These are phyloP conservation scores for Magallana nippona DNA, from an alignment of 2,888 invertebrate species.

Conservation along the genomic window DNA sequence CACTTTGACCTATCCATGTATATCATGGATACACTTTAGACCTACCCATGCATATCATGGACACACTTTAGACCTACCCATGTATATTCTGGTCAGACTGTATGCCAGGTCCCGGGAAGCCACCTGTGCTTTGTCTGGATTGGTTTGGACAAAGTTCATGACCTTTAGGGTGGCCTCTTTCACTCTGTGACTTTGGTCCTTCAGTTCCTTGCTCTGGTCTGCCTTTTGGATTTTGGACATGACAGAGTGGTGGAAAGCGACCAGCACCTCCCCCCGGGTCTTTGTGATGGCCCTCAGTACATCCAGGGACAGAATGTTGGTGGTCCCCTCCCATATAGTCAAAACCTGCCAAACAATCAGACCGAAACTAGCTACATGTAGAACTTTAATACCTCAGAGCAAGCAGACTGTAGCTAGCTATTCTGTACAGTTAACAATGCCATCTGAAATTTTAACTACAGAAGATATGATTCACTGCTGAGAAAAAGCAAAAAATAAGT, in stretches of 20 bases:
- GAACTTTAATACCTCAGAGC: neutral
- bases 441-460: no score
- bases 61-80: slow-evolving; percentile 68
- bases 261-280: slow-evolving; percentile 79
- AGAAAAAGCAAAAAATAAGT: no score
- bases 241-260: slow-evolving; percentile 76
- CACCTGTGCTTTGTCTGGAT: slow-evolving; percentile 70
- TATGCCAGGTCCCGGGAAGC: slow-evolving; percentile 82
- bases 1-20: no score
- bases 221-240: slow-evolving; percentile 60
- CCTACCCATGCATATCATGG: neutral
- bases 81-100: slow-evolving; percentile 80
- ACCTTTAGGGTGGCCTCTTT: slow-evolving; percentile 56
- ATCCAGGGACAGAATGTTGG: slow-evolving; percentile 83
- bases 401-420: neutral
- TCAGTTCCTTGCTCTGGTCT: slow-evolving; percentile 51
- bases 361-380: neutral
- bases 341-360: slow-evolving; percentile 79
- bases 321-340: slow-evolving; percentile 84
- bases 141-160: slow-evolving; percentile 51
- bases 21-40: neutral
- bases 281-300: slow-evolving; percentile 82
- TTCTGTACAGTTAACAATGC: no score
- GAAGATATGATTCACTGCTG: no score
- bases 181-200: slow-evolving; percentile 61